Percentiles rank a stretch among this genome's conserved stretches.
Conservation (phyloP, 1,140 invertebrate species). For the Formica selysi region DNA sequence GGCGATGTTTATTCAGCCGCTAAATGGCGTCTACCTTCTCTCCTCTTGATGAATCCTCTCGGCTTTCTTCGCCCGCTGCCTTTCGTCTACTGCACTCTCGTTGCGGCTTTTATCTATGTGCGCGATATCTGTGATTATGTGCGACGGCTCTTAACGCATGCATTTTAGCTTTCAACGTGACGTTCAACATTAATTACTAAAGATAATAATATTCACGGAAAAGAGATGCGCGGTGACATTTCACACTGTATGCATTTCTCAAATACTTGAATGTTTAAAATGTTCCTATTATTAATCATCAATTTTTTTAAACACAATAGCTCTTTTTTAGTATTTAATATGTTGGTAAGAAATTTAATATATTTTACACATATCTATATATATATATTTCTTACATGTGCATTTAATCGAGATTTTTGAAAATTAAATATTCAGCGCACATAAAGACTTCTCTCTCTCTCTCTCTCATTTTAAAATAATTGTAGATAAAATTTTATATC, state of each 20-base stretch:
- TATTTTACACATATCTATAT: no score
- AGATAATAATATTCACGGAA: slow-evolving; percentile 47
- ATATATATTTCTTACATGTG: no score
- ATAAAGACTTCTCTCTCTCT: not conserved
- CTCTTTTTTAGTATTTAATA: not conserved
- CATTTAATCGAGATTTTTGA: not conserved
- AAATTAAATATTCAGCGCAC: not conserved
- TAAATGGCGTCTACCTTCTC: slow-evolving; percentile 54
- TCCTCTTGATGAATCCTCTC: slow-evolving; percentile 53
- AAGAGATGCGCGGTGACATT: not conserved
- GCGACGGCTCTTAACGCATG: slow-evolving; percentile 33
- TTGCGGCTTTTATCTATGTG: slow-evolving; percentile 33
- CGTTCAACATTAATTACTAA: slow-evolving; percentile 45
- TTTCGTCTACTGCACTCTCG: slow-evolving; percentile 7
- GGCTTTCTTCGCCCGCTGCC: slow-evolving; percentile 31
- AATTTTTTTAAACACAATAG: not conserved
- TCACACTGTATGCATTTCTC: not conserved
- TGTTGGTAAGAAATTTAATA: no score
- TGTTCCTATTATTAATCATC: not conserved
- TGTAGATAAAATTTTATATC: not conserved
- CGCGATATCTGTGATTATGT: slow-evolving; percentile 51
- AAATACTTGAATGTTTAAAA: slow-evolving; percentile 22
- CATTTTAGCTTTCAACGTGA: slow-evolving; percentile 44
- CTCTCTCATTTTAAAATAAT: not conserved
- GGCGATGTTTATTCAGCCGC: slow-evolving; percentile 47